Base-by-base conservation (phyloP, 2,888 invertebrate species). In the Alcis repandata region DNA sequence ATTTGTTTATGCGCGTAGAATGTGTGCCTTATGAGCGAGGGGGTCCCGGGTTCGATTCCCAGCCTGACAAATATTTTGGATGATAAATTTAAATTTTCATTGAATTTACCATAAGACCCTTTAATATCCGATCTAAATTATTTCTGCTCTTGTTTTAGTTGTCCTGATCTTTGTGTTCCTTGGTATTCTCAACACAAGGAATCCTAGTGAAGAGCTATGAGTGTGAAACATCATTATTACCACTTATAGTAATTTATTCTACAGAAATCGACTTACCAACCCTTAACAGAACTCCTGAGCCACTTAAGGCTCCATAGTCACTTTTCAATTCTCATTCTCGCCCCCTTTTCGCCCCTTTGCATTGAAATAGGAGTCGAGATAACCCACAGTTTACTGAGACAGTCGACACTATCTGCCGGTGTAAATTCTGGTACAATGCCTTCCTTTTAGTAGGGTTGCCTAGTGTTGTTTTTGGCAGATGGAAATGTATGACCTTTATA, bases 361-460 rank as follows among this genome's bases (percentile, higher is more conserved):
- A 62, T 45, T 58, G 38, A 58, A 63, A 57, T 63, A 52, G 56
- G 40, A 61, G 36, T 4, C n/a, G 33, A 56, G 54, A 62, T 56
- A 61, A 48, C 54, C 57, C 27, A 52, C 57, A 63, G 43, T 63
- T 57, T 63, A 63, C 33, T 36, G 22, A 15, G 57, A 41, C 33
- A 38, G 41, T 41, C 38, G 48, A 57, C 63, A 52, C 36, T 63
- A 57, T 63, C 63, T 63, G 48, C 11, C 8, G 32, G 51, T 32
- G 57, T 63, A 63, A 63, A 63, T 63, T 57, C 51, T 36, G 19
- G 27, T 52, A 51, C 51, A 62, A 43, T 17, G 62, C 62, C 38
- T 32, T 27, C 20, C 1, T 15, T 33, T 33, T n/a, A 17, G 1
- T 22, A 54, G 61, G 40, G 59, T 11, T 59, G 59, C 1, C 7